Percentiles rank a stretch among this genome's conserved stretches.
Evolutionary conservation across 2,113 vertebrate genomes (phyloP).

Genomic region (Myotis brandtii): DNA sequence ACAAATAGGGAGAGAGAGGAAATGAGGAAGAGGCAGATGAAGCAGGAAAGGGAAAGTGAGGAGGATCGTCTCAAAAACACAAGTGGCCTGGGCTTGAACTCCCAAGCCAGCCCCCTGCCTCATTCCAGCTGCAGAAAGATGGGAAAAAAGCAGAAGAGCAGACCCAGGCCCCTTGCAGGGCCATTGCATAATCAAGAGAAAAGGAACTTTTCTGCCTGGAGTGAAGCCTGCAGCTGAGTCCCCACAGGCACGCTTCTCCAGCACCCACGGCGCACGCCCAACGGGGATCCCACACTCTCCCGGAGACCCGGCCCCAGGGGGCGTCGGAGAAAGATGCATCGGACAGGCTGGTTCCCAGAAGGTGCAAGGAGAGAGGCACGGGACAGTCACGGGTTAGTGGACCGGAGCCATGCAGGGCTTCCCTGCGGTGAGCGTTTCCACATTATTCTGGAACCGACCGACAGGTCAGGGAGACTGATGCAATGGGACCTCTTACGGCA

Average conservation of each 20-base stretch:
- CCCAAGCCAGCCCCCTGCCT: not conserved
- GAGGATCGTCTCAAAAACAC: not conserved
- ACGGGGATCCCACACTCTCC: not conserved
- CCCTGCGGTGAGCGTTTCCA: not conserved
- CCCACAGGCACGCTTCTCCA: not conserved
- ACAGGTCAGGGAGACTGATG: not conserved
- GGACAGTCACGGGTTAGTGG: not conserved
- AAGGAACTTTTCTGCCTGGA: constrained; percentile 63
- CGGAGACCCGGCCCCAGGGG: not conserved
- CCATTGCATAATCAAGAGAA: constrained; percentile 50
- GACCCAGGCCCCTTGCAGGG: not conserved
- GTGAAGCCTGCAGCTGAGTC: not conserved
- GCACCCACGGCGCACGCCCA: rapidly evolving
- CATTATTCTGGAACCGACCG: not conserved
- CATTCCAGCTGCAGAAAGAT: not conserved
- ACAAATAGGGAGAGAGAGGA: not conserved
- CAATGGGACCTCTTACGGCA: not conserved
- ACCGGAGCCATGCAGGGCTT: not conserved
- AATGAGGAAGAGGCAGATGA: not conserved
- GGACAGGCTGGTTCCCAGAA: not conserved
- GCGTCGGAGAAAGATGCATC: not conserved
- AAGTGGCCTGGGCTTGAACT: not conserved
- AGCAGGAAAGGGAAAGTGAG: not conserved
- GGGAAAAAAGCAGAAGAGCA: constrained; percentile 55
- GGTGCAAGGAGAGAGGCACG: not conserved